Conservation (phyloP, 2,797 vertebrate species). For the Etheostoma perlongum region DNA sequence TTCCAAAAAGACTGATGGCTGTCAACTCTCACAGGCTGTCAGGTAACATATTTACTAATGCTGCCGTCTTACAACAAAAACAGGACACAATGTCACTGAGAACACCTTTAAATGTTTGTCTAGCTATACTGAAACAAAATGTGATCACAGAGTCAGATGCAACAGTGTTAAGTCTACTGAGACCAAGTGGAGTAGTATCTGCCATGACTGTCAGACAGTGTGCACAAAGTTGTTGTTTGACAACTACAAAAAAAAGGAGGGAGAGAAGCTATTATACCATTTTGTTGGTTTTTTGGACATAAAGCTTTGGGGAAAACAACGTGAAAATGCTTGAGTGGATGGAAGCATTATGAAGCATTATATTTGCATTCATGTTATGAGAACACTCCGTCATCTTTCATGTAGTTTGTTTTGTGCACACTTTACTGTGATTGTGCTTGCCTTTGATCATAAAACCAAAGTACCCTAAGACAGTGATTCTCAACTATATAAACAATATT, state of each 20-base stretch:
- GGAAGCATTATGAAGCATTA: not conserved
- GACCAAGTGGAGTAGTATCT: not conserved
- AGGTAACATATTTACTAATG: not conserved
- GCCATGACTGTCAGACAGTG: not conserved
- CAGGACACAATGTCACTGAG: not conserved
- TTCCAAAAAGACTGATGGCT: not conserved
- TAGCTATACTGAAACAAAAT: not conserved
- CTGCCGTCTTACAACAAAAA: slow-evolving; percentile 11
- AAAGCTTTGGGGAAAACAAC: not conserved
- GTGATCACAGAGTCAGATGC: not conserved
- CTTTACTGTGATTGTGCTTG: slow-evolving; percentile 6
- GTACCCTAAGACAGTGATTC: too few relatives aligned
- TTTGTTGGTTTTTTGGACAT: not conserved
- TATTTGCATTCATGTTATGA: not conserved
- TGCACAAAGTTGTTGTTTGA: not conserved
- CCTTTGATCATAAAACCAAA: slow-evolving; percentile 23
- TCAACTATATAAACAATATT: too few relatives aligned
- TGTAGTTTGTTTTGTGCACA: not conserved
- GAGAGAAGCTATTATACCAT: not conserved
- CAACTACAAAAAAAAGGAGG: not conserved
- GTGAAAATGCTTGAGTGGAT: not conserved
- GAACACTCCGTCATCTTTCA: slow-evolving; percentile 6
- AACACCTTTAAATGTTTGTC: slow-evolving; percentile 3
- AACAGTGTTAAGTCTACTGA: not conserved
- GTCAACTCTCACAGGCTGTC: not conserved